A percentile compares a stretch with the other conserved stretches of the same genome.
Conservation (phyloP, 1,140 invertebrate species). For the Zaprionus davidi region DNA sequence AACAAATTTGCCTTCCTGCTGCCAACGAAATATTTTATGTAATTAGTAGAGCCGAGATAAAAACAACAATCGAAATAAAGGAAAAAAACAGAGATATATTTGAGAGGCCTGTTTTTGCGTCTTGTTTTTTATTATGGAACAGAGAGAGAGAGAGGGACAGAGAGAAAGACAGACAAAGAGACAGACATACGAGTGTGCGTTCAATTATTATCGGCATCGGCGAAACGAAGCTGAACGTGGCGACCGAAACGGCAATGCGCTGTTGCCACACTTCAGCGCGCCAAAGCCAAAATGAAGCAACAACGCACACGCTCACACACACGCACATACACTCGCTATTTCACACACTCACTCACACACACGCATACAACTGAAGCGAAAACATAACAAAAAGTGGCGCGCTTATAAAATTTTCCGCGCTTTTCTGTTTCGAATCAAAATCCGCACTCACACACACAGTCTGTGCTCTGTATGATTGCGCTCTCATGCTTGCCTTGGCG, state of each 20-base stretch:
- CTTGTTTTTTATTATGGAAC: constrained; percentile 41
- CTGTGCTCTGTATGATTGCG: constrained; percentile 7
- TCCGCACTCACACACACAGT: constrained; percentile 34
- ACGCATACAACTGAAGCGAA: constrained; percentile 10
- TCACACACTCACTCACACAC: constrained; percentile 4
- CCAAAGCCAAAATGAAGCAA: constrained; percentile 51
- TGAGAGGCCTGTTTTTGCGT: constrained; percentile 69
- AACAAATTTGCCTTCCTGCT: constrained; percentile 27
- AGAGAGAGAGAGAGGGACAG: background rate
- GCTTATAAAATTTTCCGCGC: constrained; percentile 78
- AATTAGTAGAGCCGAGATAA: constrained; percentile 68
- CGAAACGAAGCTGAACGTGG: constrained; percentile 38
- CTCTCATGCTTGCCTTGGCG: constrained; percentile 38
- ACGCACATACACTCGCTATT: background rate
- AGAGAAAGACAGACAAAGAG: too few relatives aligned
- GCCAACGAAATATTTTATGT: constrained; percentile 49
- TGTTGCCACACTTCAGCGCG: constrained; percentile 67
- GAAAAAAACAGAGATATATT: constrained; percentile 42
- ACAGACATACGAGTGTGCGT: constrained; percentile 44
- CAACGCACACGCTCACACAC: constrained; percentile 11
- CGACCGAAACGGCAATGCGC: constrained; percentile 41
- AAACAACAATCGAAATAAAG: constrained; percentile 35
- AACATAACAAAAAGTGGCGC: constrained; percentile 55
- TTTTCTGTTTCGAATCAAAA: constrained; percentile 68
- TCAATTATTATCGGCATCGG: constrained; percentile 74